Base-by-base conservation (phyloP, 2,888 invertebrate genomes). In the Hydriomena furcata region DNA sequence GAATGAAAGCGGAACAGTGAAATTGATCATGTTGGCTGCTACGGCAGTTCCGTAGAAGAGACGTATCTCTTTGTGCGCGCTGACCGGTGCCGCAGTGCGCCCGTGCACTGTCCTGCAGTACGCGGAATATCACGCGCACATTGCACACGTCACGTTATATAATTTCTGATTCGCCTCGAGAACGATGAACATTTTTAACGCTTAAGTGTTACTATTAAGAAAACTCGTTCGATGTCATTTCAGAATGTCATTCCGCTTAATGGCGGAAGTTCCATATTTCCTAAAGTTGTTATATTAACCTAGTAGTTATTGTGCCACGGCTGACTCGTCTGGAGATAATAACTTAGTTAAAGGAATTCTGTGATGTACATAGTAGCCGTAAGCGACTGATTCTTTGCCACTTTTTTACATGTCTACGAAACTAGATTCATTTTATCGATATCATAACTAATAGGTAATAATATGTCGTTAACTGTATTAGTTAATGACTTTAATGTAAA, bases 361-460 rank as follows among this genome's bases (percentile, higher is more conserved):
- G 73, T 78, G 74, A 76, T 88, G 88, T 89, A 88, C 62, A 89
- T 89, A 89, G 63, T 88, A 87, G 79, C 52, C 60, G 66, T 88
- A 88, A 88, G 87, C 71, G 84, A 85, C 84, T 84, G 84, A 85
- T 72, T 83, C 82, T 87, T 87, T 86, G 85, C 85, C 86, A 88
- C 88, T 88, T 89, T 89, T 89, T 86, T 89, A 89, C 82, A 82
- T 81, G 84, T 86, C 83, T 86, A 84, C 73, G 76, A 80, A 78
- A 73, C 68, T 79, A 75, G 75, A 65, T 66, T 66, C 66, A 68
- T 68, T 67, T 66, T 63, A 61, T 74, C 67, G 60, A 63, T 63
- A 37, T 43, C 17, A 17, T 30, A 31, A 24, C 6, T 11, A n/a
- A 24, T 32, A 35, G n/a, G 2, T 28, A 7, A 13, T 21, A 24